Base-by-base conservation (phyloP, 1,140 invertebrate genomes). In the Xylocopa sonorina region DNA sequence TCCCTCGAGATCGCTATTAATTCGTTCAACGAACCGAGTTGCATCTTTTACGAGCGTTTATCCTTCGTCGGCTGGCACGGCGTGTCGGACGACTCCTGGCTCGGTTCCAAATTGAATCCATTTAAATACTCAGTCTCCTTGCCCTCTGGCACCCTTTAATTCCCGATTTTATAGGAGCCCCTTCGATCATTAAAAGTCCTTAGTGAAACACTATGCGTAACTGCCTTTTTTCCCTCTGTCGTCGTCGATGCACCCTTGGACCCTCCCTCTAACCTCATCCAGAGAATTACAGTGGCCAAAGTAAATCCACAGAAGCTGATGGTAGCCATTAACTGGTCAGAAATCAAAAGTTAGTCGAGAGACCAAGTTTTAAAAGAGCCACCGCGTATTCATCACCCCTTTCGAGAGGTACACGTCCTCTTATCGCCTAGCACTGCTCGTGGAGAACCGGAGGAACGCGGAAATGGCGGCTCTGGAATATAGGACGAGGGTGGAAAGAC, bases 31-130 rank as follows among this genome's bases (percentile, higher is more conserved):
- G 69, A 79, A 74, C 60, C 69, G 58, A 73, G 46, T 27, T 38
- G 77, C 69, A 74, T 73, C 69, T 58, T 79, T 78, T 78, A 79
- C 60, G 80, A 78, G 60, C 53, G 64, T 60, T 53, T 67, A 73
- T 68, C 48, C 60, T 64, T 48, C 71, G 51, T 48, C 67, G 41
- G 38, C 68, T 80, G 63, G 53, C 69, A 74, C 63, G 41, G 55
- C 48, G 60, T 18, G 64, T 34, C 71, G 43, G n/a, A 7, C 43
- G 21, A 51, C 21, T 18, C 14, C 72, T 81, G 82, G 82, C 79
- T 14, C 6, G 53, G 5, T 14, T 81, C 82, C 82, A 83, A 83
- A 83, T 83, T 71, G 78, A 68, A 77, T 81, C 78, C 82, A 76
- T 83, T 79, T 72, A 77, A 83, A 80, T 76, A 50, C 66, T 81